A percentile compares a stretch with the other conserved stretches of the same genome.
Conservation (phyloP, 2,888 invertebrate species). For the Pyrocoelia pectoralis region DNA sequence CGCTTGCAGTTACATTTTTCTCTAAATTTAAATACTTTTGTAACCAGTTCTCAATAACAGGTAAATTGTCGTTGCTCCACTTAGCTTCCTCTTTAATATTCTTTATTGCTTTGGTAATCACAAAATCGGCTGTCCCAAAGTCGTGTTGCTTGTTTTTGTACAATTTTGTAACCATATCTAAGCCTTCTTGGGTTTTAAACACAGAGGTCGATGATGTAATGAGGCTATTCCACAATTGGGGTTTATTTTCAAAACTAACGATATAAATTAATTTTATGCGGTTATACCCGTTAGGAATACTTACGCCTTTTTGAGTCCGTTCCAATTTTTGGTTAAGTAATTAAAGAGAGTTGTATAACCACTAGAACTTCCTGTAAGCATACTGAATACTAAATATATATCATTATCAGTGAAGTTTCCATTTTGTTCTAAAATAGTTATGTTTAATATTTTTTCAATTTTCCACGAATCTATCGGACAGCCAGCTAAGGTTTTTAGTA, state of each 20-base stretch:
- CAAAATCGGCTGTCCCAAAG: constrained; percentile 76
- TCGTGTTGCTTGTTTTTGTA: constrained; percentile 71
- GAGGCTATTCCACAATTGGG: constrained; percentile 79
- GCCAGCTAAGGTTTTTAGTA: constrained; percentile 80
- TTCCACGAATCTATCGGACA: constrained; percentile 78
- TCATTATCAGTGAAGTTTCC: constrained; percentile 81
- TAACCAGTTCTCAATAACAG: constrained; percentile 78
- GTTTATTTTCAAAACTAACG: constrained; percentile 70
- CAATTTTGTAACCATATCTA: constrained; percentile 72
- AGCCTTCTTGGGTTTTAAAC: constrained; percentile 78
- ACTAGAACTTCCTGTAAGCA: constrained; percentile 74
- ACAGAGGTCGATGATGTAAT: constrained; percentile 77
- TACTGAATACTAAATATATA: constrained; percentile 76
- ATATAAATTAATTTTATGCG: neutral
- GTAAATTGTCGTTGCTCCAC: constrained; percentile 80
- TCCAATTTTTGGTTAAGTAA: constrained; percentile 77
- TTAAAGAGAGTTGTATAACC: constrained; percentile 78
- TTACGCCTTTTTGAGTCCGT: constrained; percentile 71
- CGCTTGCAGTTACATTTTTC: constrained; percentile 40
- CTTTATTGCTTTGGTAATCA: constrained; percentile 75
- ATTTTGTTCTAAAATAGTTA: constrained; percentile 73
- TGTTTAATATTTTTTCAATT: constrained; percentile 71
- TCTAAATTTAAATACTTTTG: constrained; percentile 61
- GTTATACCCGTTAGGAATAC: constrained; percentile 32
- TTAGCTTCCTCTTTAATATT: constrained; percentile 78